Evolutionary conservation across 92 coral and sea anemone genomes (phyloP).

Genomic region (Palythoa heliodiscus): DNA sequence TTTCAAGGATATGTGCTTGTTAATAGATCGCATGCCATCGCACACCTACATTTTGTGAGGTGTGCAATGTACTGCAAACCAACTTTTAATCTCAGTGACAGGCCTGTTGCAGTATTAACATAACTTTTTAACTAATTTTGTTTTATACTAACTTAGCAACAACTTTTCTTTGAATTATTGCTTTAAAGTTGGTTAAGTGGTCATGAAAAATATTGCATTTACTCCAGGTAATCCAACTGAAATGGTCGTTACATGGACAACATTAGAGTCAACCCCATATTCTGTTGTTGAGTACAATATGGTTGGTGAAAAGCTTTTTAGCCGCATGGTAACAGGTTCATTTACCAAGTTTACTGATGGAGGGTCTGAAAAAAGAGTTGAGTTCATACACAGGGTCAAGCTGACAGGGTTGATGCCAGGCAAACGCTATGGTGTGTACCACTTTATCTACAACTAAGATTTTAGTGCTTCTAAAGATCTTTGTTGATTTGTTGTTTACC

Average conservation of each 20-base stretch:
- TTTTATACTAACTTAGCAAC: too few relatives aligned
- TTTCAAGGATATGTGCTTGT: too few relatives aligned
- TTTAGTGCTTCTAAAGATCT: too few relatives aligned
- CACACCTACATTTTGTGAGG: too few relatives aligned
- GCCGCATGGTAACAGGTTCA: constrained; percentile 52
- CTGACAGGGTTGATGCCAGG: constrained; percentile 74
- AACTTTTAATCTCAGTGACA: too few relatives aligned
- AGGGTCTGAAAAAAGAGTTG: constrained; percentile 68
- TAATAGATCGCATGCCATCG: too few relatives aligned
- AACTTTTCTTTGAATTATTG: too few relatives aligned
- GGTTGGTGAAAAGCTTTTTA: constrained; percentile 63
- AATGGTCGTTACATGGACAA: constrained; percentile 95
- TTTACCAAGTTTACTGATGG: constrained; percentile 89
- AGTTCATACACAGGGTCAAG: constrained; percentile 88
- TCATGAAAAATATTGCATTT: background rate
- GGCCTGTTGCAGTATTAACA: too few relatives aligned
- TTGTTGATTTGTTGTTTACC: background rate
- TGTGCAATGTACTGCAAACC: too few relatives aligned
- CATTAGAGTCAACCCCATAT: constrained; percentile 58
- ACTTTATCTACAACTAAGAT: background rate
- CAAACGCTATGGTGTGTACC: constrained; percentile 71
- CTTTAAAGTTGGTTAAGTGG: background rate
- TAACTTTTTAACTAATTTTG: too few relatives aligned
- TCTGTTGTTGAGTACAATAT: constrained; percentile 83
- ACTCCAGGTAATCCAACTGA: constrained; percentile 72